Evolutionary conservation across 2,888 invertebrate genomes (phyloP).

Genomic region (Lacanobia wlatinum): DNA sequence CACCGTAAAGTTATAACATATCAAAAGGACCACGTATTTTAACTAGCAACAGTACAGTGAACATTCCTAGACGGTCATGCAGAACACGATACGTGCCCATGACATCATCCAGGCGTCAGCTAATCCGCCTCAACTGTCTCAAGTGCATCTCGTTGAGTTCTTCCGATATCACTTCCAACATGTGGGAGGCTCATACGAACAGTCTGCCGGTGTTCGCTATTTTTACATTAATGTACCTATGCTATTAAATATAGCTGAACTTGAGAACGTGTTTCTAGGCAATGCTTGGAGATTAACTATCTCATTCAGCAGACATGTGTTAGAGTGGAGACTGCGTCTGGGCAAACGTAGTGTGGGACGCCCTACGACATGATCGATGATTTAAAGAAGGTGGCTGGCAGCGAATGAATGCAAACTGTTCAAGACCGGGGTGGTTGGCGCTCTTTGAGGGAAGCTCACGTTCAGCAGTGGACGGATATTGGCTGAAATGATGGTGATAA

Average conservation of each 20-base stretch:
- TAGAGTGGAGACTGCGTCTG: no score
- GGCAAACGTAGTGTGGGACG: no score
- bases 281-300: neutral
- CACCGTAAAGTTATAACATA: no score
- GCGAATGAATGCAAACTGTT: no score
- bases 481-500: no score
- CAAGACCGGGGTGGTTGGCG: no score
- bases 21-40: no score
- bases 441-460: no score
- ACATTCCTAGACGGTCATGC: neutral
- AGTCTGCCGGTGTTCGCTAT: slow-evolving; percentile 10
- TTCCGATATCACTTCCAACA: slow-evolving; percentile 35
- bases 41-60: neutral
- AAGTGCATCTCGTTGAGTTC: slow-evolving; percentile 37
- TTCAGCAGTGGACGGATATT: no score
- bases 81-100: neutral
- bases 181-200: slow-evolving; percentile 29
- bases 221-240: neutral
- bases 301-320: no score
- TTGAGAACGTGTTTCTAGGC: neutral
- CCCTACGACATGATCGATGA: no score
- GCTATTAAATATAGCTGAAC: neutral
- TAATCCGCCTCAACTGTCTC: slow-evolving; percentile 30
- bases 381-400: no score
- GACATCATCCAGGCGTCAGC: neutral